These are phyloP conservation scores for Malurus alboscapulatus DNA, from an alignment of 2,113 vertebrate species.

Conservation along the genomic window DNA sequence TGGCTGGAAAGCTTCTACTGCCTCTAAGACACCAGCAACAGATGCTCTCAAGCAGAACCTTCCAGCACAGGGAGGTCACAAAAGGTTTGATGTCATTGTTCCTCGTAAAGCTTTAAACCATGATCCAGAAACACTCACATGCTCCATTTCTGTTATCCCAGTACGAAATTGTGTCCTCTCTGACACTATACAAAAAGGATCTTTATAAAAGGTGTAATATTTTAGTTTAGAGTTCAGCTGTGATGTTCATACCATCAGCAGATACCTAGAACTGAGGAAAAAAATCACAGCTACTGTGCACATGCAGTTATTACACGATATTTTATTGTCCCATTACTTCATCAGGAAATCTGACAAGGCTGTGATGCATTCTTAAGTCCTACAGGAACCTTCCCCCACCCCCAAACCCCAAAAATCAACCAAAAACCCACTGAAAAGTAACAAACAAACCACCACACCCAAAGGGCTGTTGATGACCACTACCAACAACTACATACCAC, in stretches of 20 bases:
- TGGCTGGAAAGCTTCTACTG: not conserved
- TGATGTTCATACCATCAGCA: not conserved
- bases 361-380: not conserved
- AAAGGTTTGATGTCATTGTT: not conserved
- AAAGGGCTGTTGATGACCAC: not conserved
- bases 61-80: not conserved
- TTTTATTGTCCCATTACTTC: not conserved
- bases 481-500: not conserved
- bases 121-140: not conserved
- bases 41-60: not conserved
- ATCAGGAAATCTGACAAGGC: not conserved
- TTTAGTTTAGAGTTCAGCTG: not conserved
- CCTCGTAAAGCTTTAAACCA: not conserved
- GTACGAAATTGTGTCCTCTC: not conserved
- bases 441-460: not conserved
- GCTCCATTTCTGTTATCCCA: not conserved
- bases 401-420: not conserved
- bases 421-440: rapidly evolving
- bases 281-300: not conserved
- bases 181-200: not conserved
- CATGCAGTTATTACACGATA: not conserved
- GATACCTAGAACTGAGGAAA: not conserved
- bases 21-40: not conserved
- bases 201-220: not conserved
- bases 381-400: not conserved